Conservation (phyloP, 2,797 vertebrate genomes). For the Sebastes steindachneri region DNA sequence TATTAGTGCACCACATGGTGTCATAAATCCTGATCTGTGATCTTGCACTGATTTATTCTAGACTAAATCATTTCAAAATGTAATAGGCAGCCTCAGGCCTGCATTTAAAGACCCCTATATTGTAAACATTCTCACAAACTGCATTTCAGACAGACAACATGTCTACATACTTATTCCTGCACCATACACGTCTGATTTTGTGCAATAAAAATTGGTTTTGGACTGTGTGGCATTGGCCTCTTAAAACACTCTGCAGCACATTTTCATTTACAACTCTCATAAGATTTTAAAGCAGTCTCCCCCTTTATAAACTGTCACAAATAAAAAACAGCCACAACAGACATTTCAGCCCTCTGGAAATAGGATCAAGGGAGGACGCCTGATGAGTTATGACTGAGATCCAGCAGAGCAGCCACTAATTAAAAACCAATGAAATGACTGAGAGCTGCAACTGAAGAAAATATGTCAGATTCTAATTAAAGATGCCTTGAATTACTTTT, state of each 20-base stretch:
- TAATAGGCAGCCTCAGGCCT: background rate
- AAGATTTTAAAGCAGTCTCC: constrained; percentile 63
- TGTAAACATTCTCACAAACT: constrained; percentile 8
- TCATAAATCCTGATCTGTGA: constrained; percentile 7
- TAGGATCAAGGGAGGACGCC: constrained; percentile 50
- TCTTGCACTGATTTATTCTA: background rate
- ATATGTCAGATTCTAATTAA: constrained; percentile 2
- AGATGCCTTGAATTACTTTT: background rate
- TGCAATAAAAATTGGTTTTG: constrained; percentile 13
- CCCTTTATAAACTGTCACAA: constrained; percentile 61
- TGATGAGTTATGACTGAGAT: constrained; percentile 61
- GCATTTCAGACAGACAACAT: background rate
- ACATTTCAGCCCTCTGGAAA: constrained; percentile 53
- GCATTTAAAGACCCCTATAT: background rate
- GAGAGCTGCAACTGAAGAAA: constrained; percentile 17
- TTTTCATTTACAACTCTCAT: constrained; percentile 53
- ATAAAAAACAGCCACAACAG: constrained; percentile 69
- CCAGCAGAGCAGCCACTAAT: constrained; percentile 44
- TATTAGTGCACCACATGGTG: background rate
- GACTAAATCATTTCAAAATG: background rate
- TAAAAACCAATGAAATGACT: constrained; percentile 51
- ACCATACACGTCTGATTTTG: background rate
- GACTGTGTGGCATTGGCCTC: background rate
- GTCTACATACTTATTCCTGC: background rate
- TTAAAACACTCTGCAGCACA: constrained; percentile 3